Percentiles rank a stretch among this genome's conserved stretches.
Conservation (phyloP, 2,888 invertebrate species). For the Anticlea derivata region DNA sequence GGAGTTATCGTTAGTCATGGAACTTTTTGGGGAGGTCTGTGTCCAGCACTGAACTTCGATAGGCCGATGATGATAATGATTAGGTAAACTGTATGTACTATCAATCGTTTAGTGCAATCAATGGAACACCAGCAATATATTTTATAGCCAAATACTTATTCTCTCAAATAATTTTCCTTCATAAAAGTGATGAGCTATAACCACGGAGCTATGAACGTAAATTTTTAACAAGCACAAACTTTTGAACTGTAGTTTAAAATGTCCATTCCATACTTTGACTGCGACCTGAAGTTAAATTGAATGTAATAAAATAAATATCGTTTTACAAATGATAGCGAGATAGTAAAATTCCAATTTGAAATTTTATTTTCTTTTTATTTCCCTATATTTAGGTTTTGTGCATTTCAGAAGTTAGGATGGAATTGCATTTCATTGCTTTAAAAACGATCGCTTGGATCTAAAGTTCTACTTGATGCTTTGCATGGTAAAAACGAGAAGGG, state of each 20-base stretch:
- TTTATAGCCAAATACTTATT: slow-evolving; percentile 17
- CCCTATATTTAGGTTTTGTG: slow-evolving; percentile 11
- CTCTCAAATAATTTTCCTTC: slow-evolving; percentile 22
- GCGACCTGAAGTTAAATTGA: slow-evolving; percentile 25
- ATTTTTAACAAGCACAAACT: slow-evolving; percentile 59
- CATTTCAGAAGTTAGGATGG: slow-evolving; percentile 5
- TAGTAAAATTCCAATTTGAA: slow-evolving; percentile 23
- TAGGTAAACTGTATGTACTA: too few species aligned
- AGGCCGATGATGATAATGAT: too few species aligned
- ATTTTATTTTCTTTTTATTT: slow-evolving; percentile 21
- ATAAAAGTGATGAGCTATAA: slow-evolving; percentile 48
- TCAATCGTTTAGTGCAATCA: too few species aligned
- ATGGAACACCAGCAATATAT: slow-evolving; percentile 11
- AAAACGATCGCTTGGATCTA: neutral
- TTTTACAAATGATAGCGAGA: slow-evolving; percentile 23
- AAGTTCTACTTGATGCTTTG: neutral
- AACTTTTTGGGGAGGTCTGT: too few species aligned
- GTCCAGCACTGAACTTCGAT: too few species aligned
- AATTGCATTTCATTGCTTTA: slow-evolving; percentile 7
- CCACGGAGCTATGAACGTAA: slow-evolving; percentile 46
- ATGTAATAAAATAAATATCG: slow-evolving; percentile 27
- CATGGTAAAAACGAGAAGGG: neutral
- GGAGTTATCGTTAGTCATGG: too few species aligned
- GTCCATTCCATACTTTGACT: slow-evolving; percentile 14
- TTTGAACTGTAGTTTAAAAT: slow-evolving; percentile 37